phyloP scores from a whole-genome alignment of 1,140 invertebrate genomes.

The Eciton burchellii region DNA sequence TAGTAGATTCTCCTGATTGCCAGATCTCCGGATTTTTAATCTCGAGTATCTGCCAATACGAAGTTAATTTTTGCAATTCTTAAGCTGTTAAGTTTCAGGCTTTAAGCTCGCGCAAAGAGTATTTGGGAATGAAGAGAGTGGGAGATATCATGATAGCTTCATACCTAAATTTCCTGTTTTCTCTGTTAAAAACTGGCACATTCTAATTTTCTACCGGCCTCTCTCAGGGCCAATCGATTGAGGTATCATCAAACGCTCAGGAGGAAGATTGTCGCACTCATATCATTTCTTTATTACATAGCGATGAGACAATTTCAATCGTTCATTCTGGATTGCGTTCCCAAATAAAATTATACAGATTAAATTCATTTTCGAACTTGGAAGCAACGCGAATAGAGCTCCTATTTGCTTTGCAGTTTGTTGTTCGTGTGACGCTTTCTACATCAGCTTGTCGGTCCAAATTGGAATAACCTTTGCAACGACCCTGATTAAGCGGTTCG shows the following conservation, averaged over 20 bases:
- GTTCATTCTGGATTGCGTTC: background rate
- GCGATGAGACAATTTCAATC: background rate
- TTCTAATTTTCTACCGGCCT: background rate
- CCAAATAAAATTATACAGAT: constrained; percentile 13
- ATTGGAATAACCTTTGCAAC: constrained; percentile 69
- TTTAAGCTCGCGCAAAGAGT: background rate
- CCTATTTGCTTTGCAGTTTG: background rate
- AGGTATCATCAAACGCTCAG: too few species aligned
- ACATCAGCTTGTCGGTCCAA: constrained; percentile 26
- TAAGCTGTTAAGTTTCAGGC: background rate
- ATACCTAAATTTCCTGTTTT: background rate
- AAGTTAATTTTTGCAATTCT: background rate
- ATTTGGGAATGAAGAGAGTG: background rate
- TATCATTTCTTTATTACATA: background rate
- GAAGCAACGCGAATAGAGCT: background rate
- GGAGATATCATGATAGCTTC: background rate
- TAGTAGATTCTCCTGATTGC: background rate
- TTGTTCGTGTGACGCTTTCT: constrained; percentile 23
- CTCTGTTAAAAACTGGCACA: background rate
- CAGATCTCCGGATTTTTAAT: background rate
- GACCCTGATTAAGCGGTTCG: constrained; percentile 64
- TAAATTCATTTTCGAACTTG: background rate
- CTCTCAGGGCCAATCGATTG: too few species aligned
- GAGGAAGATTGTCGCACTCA: background rate
- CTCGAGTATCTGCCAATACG: background rate